A percentile compares a stretch with the other conserved stretches of the same genome.
These are phyloP conservation scores for Ceryle rudis DNA, from an alignment of 2,797 vertebrate genomes.

Conservation along the genomic window DNA sequence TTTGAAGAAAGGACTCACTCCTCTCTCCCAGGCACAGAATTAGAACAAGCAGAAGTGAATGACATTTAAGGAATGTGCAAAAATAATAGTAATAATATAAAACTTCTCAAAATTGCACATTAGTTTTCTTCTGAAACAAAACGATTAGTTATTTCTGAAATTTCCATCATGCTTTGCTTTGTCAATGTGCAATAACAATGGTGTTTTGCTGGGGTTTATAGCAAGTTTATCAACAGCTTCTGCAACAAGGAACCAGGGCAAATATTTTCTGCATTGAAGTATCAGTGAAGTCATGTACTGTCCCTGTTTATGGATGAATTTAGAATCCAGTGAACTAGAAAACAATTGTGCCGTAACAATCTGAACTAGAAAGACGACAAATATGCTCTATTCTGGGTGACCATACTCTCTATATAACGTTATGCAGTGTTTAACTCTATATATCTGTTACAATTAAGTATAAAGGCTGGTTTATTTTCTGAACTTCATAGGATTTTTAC, in stretches of 20 bases:
- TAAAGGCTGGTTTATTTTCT: conserved; percentile 43
- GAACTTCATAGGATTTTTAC: conserved; percentile 44
- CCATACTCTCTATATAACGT: background rate
- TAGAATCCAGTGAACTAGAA: conserved; percentile 47
- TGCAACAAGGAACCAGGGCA: background rate
- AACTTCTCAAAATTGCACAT: background rate
- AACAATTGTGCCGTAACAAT: conserved; percentile 39
- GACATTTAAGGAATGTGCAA: background rate
- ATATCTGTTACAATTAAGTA: conserved; percentile 20
- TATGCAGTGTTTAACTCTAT: conserved; percentile 14
- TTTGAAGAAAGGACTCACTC: background rate
- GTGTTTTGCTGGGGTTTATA: background rate
- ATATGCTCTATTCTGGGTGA: conserved; percentile 18
- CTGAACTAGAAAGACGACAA: conserved; percentile 37
- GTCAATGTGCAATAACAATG: background rate
- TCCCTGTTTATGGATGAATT: conserved; percentile 34
- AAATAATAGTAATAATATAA: background rate
- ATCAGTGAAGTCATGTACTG: background rate
- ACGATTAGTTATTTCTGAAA: background rate
- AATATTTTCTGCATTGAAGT: conserved; percentile 13
- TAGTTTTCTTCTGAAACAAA: background rate
- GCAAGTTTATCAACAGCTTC: background rate
- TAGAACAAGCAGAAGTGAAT: background rate
- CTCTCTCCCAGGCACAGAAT: background rate
- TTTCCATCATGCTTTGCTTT: background rate